Conservation (phyloP, 2,888 invertebrate species). For the Julus scandinavius region DNA sequence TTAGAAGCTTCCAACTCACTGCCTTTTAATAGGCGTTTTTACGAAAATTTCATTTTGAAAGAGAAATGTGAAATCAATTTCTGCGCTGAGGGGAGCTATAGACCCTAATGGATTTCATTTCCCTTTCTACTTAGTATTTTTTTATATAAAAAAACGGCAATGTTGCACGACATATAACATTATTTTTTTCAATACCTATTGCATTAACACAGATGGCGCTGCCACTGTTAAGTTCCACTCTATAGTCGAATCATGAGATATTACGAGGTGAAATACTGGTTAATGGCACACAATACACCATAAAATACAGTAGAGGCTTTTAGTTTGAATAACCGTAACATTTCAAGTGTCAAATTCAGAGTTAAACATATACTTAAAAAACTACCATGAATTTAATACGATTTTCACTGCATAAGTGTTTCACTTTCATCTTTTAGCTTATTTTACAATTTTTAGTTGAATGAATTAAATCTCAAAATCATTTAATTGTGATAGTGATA, state of each 20-base stretch:
- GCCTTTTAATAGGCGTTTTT: slow-evolving; percentile 33
- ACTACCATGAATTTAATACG: too few relatives aligned
- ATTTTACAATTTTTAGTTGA: too few relatives aligned
- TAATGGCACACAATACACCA: too few relatives aligned
- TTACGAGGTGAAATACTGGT: not conserved
- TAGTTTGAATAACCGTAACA: too few relatives aligned
- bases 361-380: too few relatives aligned
- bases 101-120: slow-evolving; percentile 30
- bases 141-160: not conserved
- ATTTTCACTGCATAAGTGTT: too few relatives aligned
- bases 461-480: too few relatives aligned
- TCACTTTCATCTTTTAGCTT: too few relatives aligned
- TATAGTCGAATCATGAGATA: not conserved
- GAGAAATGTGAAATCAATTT: slow-evolving; percentile 35
- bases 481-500: too few relatives aligned
- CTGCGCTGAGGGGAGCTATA: not conserved
- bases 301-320: too few relatives aligned
- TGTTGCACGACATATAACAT: not conserved
- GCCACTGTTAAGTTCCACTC: not conserved
- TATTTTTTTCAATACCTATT: not conserved
- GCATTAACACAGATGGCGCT: not conserved
- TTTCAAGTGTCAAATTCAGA: too few relatives aligned
- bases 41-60: slow-evolving; percentile 34
- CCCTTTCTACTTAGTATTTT: not conserved
- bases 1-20: slow-evolving; percentile 30